Evolutionary conservation across 2,113 vertebrate species (phyloP), one percentile per base, ranked within the genome.

Genomic region (Microcebus tavaratra): DNA sequence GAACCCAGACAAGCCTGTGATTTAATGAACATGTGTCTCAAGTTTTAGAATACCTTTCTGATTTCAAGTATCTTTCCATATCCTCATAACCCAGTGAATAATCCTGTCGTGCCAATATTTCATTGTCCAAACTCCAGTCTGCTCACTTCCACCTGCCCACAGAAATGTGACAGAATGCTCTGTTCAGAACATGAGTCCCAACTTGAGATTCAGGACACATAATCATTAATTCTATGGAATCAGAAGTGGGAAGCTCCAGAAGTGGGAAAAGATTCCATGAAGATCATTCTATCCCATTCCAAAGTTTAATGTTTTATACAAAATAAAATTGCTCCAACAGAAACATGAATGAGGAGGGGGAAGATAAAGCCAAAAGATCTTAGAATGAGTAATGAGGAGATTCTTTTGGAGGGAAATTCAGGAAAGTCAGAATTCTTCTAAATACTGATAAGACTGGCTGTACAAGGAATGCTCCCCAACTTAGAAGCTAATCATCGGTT

Each of bases 11-110:
- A 85, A 88, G 48, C 72, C n/a, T 85, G 14, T 72, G 73, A 57
- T 50, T 95, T 85, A 55, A 50, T 7, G 34, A 91, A 55, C 75
- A 39, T 73, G 39, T 15, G 59, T 95, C 79, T 92, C 45, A 39
- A 68, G 67, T 94, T 93, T 95, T n/a, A 85, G 12, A 95, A 91
- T 86, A 31, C 67, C 53, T 13, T 72, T 88, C 79, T 89, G 45
- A 87, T 78, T 68, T 85, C 93, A 89, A 75, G 34, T 70, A 18
- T 75, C 29, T 53, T 79, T 79, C 63, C 48, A 4, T 50, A 45
- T 61, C 53, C 55, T 45, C n/a, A 23, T 12, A 73, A 48, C 23
- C 79, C 61, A 25, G 27, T 34, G 67, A 57, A 68, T 75, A 73
- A 53, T 63, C 31, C 88, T 88, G 10, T 94, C 39, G 79, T 94